A percentile compares a stretch with the other conserved stretches of the same genome.
Evolutionary conservation across 2,113 vertebrate species (phyloP).

Genomic region (Mus spicilegus): DNA sequence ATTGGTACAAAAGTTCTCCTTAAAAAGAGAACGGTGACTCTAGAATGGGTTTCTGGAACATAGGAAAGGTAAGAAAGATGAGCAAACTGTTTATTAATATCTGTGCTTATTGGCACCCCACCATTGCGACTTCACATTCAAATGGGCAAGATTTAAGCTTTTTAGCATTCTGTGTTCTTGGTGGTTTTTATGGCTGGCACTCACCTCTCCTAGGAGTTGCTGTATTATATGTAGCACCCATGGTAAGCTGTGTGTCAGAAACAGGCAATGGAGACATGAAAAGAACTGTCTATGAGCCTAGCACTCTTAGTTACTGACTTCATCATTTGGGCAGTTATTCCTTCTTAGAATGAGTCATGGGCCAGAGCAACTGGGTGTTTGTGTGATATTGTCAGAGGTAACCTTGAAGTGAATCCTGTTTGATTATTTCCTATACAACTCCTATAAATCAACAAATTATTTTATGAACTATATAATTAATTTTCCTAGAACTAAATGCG

Average conservation of each 20-base stretch:
- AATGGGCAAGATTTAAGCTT: not conserved
- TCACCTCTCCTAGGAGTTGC: not conserved
- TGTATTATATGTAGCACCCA: not conserved
- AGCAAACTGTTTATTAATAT: not conserved
- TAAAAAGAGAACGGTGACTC: not conserved
- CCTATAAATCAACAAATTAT: slow-evolving; percentile 41
- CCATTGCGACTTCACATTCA: not conserved
- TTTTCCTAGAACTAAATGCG: slow-evolving; percentile 39
- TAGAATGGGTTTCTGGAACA: not conserved
- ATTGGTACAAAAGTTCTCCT: not conserved
- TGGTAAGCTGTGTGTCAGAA: slow-evolving; percentile 24
- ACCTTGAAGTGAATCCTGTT: not conserved
- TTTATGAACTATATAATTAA: slow-evolving; percentile 16
- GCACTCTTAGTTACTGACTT: not conserved
- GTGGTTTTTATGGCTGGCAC: not conserved
- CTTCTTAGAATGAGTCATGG: not conserved
- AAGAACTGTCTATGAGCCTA: not conserved
- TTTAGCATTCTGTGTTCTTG: not conserved
- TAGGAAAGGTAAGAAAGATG: not conserved
- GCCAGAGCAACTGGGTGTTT: not conserved
- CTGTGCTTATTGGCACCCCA: not conserved
- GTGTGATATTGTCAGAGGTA: not conserved
- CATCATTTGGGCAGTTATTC: not conserved
- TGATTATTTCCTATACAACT: slow-evolving; percentile 3
- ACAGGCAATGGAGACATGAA: not conserved